Evolutionary conservation across 1,140 invertebrate genomes (phyloP), one percentile per base, ranked within the genome.

Genomic region (Drosophila subobscura): DNA sequence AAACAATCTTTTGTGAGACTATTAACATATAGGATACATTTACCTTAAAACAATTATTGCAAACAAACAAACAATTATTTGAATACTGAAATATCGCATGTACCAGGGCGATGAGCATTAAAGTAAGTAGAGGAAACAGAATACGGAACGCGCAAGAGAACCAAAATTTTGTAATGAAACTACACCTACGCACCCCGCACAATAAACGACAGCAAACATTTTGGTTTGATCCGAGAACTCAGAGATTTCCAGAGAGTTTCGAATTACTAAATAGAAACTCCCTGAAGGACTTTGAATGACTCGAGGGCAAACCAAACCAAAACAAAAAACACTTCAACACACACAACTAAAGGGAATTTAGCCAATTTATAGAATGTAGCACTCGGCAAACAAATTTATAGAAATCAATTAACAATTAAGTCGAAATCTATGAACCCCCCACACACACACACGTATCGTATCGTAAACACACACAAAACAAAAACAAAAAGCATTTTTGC

Each of bases 1-100:
- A 37, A 37, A 84, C 77, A 84, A 84, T 80, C 77, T 77, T 80
- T 77, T 86, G 80, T 85, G 80, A 84, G 79, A 84, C 80, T 84
- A 80, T 79, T 67, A 79, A 72, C 55, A 60, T 83, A 33, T 73
- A 79, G 77, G 57, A 73, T 61, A 79, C 64, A 55, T 64, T 73
- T 51, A 71, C 59, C 46, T 80, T 70, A 56, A 85, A 66, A n/a
- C 10, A 54, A 79, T 61, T 41, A 66, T 37, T 29, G 33, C 33
- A 74, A 49, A 25, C 27, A 42, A 59, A 25, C 33, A 74, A 49
- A 25, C 20, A 42, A 59, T 25, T 53, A 77, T 55, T 63, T 56
- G 50, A 70, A 46, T 80, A 80, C 58, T 84, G 77, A 76, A 57
- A 68, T 72, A 84, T 84, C 81, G 67, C 60, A 51, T 80, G 72